Conservation (phyloP, 2,113 vertebrate genomes). For the Vidua macroura region DNA sequence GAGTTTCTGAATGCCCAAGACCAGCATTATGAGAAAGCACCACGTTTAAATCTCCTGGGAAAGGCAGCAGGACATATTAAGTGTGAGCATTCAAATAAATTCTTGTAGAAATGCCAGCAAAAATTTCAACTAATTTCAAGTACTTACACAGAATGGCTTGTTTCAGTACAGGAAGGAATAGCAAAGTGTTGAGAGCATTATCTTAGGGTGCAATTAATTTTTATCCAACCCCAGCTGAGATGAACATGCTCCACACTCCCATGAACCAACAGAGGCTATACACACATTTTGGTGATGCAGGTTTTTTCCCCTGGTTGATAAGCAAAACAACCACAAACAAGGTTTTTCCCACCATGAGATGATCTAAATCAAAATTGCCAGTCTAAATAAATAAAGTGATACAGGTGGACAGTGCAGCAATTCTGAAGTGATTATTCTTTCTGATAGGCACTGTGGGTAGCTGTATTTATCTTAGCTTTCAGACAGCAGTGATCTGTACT, state of each 20-base stretch:
- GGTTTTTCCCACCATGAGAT: neutral
- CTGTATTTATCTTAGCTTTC: constrained; percentile 33
- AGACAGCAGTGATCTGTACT: neutral
- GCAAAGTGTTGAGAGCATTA: neutral
- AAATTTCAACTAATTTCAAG: neutral
- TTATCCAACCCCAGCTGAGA: neutral
- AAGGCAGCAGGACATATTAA: neutral
- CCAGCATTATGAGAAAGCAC: neutral
- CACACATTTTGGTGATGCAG: neutral
- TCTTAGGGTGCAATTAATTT: neutral
- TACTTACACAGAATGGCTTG: neutral
- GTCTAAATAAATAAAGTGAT: constrained; percentile 42
- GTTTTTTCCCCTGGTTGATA: neutral
- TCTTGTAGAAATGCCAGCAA: neutral
- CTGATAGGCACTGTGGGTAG: constrained; percentile 27
- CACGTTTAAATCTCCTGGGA: neutral
- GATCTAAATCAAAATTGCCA: constrained; percentile 40
- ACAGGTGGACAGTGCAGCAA: neutral
- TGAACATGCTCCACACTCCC: neutral
- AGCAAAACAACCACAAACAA: neutral
- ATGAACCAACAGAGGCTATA: fast-evolving
- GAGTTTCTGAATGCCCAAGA: neutral
- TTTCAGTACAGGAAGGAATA: neutral
- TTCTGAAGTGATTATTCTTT: constrained; percentile 49
- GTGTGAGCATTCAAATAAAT: neutral